Evolutionary conservation across 1,140 invertebrate genomes (phyloP).

Genomic region (Bombus pascuorum): DNA sequence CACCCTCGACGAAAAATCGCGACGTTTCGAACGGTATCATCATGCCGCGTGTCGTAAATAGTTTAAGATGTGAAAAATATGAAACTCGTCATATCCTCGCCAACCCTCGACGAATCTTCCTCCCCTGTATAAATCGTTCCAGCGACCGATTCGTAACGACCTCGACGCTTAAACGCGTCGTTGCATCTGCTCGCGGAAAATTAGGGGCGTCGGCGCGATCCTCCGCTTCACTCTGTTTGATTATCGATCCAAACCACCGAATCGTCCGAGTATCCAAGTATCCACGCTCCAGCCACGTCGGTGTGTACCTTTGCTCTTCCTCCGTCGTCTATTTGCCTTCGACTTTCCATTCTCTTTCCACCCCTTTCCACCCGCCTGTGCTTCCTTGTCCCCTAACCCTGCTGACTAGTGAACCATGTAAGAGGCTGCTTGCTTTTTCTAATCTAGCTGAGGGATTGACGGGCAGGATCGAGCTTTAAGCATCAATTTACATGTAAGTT

Average conservation of each 20-base stretch:
- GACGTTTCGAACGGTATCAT: neutral
- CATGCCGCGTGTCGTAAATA: neutral
- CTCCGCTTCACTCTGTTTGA: slow-evolving; percentile 31
- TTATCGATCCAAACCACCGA: slow-evolving; percentile 48
- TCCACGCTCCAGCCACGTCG: neutral
- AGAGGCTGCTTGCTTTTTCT: slow-evolving; percentile 71
- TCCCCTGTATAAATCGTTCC: neutral
- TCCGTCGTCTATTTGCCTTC: neutral
- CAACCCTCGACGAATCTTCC: neutral
- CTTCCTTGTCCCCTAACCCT: slow-evolving; percentile 19
- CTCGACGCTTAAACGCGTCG: neutral
- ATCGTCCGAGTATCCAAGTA: slow-evolving; percentile 41
- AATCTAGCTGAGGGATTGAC: slow-evolving; percentile 66
- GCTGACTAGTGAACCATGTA: slow-evolving; percentile 66
- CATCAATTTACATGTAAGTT: slow-evolving; percentile 76
- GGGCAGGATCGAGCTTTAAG: slow-evolving; percentile 69
- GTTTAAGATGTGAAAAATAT: neutral
- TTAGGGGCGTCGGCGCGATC: slow-evolving; percentile 30
- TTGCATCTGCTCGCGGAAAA: slow-evolving; percentile 11
- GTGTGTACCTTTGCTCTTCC: slow-evolving; percentile 22
- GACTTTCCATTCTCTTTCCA: slow-evolving; percentile 42
- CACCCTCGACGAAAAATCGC: no score
- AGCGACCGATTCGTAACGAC: slow-evolving; percentile 1
- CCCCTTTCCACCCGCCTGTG: neutral
- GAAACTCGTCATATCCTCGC: neutral